These are phyloP conservation scores for Siniperca chuatsi DNA, from an alignment of 2,113 vertebrate species.

Conservation along the genomic window DNA sequence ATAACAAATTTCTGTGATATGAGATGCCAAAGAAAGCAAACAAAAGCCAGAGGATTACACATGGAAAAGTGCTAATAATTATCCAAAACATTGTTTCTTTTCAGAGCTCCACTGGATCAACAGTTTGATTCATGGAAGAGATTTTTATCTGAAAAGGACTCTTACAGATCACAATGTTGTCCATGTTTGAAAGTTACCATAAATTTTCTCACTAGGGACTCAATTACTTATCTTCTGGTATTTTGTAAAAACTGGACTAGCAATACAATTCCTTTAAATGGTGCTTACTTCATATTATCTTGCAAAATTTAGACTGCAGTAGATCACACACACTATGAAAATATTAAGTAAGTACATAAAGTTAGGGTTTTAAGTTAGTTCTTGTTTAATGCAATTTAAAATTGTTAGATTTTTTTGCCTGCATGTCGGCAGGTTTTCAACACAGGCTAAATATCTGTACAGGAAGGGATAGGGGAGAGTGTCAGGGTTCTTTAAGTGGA, in stretches of 20 bases:
- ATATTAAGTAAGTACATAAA: background rate
- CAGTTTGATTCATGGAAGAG: conserved; percentile 24
- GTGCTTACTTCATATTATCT: background rate
- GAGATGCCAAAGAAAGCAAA: conserved; percentile 68
- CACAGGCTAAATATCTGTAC: background rate
- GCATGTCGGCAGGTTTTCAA: background rate
- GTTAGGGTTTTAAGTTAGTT: background rate
- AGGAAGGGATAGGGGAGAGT: background rate
- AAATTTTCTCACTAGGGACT: background rate
- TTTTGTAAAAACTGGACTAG: background rate
- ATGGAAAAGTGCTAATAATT: conserved; percentile 65
- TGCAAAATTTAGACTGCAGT: too few relatives aligned
- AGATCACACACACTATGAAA: background rate
- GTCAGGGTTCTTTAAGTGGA: background rate
- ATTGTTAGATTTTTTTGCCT: background rate
- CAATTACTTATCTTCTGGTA: background rate
- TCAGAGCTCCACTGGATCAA: conserved; percentile 44
- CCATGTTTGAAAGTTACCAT: background rate
- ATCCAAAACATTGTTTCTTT: conserved; percentile 57
- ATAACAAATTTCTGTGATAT: conserved; percentile 61
- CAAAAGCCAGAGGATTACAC: conserved; percentile 46
- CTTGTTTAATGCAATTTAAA: background rate
- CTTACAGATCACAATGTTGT: background rate
- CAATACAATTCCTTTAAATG: background rate
- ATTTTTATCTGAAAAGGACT: conserved; percentile 18